These are phyloP conservation scores for Gnatocerus cornutus DNA, from an alignment of 2,888 invertebrate genomes.

Conservation along the genomic window DNA sequence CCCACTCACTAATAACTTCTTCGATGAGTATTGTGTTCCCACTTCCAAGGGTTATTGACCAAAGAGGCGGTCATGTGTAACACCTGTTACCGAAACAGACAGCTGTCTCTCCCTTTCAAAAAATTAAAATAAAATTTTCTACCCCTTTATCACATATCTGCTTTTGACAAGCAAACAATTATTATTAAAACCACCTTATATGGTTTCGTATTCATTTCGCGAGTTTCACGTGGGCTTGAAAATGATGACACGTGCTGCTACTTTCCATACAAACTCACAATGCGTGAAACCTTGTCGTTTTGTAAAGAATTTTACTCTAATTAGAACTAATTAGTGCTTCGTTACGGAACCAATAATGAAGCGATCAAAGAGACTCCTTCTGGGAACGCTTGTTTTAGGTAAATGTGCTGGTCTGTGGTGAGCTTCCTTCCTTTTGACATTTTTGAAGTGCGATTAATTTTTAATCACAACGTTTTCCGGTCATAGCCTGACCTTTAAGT, in stretches of 20 bases:
- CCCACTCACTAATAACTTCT: constrained; percentile 19
- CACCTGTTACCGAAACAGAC: constrained; percentile 41
- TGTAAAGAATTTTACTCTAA: too few species aligned
- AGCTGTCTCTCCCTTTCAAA: constrained; percentile 14
- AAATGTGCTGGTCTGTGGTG: too few species aligned
- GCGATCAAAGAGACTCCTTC: too few species aligned
- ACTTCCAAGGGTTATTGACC: constrained; percentile 43
- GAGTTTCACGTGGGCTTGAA: neutral
- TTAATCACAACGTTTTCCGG: neutral
- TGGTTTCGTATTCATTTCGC: neutral
- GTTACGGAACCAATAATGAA: too few species aligned
- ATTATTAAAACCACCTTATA: neutral
- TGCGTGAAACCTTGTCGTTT: too few species aligned
- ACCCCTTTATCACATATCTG: neutral
- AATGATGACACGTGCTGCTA: neutral
- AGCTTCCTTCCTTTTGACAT: neutral
- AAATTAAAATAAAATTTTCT: neutral
- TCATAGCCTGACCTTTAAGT: constrained; percentile 1
- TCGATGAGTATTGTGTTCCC: constrained; percentile 29
- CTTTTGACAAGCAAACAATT: neutral
- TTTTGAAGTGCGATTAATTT: neutral
- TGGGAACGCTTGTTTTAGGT: too few species aligned
- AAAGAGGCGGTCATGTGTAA: constrained; percentile 42
- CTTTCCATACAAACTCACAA: neutral
- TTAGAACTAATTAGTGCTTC: too few species aligned